Percentiles rank a stretch among this genome's conserved stretches.
phyloP scores from a whole-genome alignment of 2,797 vertebrate species.

The Sparus aurata region DNA sequence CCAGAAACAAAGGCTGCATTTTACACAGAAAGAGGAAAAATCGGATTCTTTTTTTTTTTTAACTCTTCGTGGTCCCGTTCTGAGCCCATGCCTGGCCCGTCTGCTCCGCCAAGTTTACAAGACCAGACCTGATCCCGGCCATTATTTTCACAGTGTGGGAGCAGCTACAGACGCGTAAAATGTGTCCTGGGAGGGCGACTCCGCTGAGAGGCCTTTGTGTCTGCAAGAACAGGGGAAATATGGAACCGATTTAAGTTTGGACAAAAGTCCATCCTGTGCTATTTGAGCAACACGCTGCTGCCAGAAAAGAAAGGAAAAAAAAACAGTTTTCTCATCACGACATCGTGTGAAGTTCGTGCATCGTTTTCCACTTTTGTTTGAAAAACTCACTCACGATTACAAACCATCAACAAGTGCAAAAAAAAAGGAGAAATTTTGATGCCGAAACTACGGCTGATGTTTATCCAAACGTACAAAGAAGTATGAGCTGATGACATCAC shows the following conservation, averaged over 20 bases:
- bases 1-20: slow-evolving; percentile 76
- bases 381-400: not conserved
- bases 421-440: not conserved
- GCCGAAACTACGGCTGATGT: not conserved
- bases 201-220: slow-evolving; percentile 26
- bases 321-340: not conserved
- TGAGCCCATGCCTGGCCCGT: not conserved
- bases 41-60: not conserved
- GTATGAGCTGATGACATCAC: slow-evolving; percentile 23
- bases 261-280: slow-evolving; percentile 17
- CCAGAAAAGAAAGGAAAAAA: not conserved
- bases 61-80: slow-evolving; percentile 45
- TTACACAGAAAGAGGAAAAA: slow-evolving; percentile 55
- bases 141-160: slow-evolving; percentile 38
- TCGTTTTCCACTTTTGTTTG: not conserved
- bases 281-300: slow-evolving; percentile 1
- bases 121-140: slow-evolving; percentile 50
- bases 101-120: slow-evolving; percentile 38
- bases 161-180: slow-evolving; percentile 44
- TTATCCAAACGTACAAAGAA: slow-evolving; percentile 12
- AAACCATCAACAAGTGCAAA: not conserved
- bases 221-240: slow-evolving; percentile 28
- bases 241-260: slow-evolving; percentile 36
- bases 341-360: not conserved
- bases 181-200: slow-evolving; percentile 32